Evolutionary conservation across 35 echinoderm and acorn worm species (phyloP).

Genomic region (Lytechinus variegatus): DNA sequence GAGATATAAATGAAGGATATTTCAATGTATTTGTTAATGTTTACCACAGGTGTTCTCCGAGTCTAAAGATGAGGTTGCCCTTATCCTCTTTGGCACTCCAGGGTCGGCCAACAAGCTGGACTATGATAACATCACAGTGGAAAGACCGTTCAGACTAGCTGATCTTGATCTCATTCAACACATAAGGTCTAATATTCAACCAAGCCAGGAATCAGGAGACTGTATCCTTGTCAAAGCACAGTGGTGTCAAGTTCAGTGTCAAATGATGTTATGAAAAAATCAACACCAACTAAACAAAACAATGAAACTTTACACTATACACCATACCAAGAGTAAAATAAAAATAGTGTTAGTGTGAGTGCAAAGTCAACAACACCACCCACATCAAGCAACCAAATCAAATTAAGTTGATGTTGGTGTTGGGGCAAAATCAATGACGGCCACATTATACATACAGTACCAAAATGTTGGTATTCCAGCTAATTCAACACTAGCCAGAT

Average conservation of each 20-base stretch:
- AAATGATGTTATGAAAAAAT: neutral
- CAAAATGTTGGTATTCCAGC: too few species aligned
- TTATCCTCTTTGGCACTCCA: constrained; percentile 92
- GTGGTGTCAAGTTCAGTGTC: too few species aligned
- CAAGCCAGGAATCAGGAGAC: constrained; percentile 80
- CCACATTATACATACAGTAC: too few species aligned
- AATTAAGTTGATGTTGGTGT: too few species aligned
- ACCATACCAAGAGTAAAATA: neutral
- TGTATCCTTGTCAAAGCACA: constrained; percentile 81
- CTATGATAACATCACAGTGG: constrained; percentile 93
- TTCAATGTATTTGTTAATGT: neutral
- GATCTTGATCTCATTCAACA: constrained; percentile 84
- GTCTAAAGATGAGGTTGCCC: constrained; percentile 96
- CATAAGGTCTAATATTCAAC: constrained; percentile 73
- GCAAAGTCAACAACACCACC: too few species aligned
- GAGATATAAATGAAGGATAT: too few species aligned
- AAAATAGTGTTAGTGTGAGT: neutral
- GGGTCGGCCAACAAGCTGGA: constrained; percentile 77
- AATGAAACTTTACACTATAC: neutral
- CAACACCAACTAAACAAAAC: neutral
- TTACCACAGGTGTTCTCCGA: constrained; percentile 82
- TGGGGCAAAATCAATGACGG: too few species aligned
- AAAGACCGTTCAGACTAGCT: constrained; percentile 64
- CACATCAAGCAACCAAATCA: too few species aligned
- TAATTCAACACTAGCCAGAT: too few species aligned